Percentiles rank a stretch among this genome's conserved stretches.
phyloP scores from a whole-genome alignment of 1,140 invertebrate genomes.

The Pseudomyrmex concolor region DNA sequence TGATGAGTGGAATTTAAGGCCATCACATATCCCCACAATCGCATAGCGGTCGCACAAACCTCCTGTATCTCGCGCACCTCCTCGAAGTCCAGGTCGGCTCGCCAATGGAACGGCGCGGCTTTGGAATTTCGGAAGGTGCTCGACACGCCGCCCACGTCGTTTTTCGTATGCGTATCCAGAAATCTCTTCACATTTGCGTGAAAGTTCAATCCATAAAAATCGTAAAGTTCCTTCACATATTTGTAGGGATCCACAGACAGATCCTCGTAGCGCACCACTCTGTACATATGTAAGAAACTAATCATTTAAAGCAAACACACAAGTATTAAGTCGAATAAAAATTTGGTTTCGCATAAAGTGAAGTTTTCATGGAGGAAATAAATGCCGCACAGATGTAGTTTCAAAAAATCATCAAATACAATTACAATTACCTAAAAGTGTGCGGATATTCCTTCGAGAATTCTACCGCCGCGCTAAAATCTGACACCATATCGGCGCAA shows the following conservation, averaged over 20 bases:
- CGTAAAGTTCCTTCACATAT: constrained; percentile 89
- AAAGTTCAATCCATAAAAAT: constrained; percentile 91
- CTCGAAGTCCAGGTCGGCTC: constrained; percentile 89
- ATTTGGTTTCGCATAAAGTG: not conserved
- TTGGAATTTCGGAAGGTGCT: constrained; percentile 94
- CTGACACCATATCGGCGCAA: constrained; percentile 93
- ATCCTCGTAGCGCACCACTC: constrained; percentile 94
- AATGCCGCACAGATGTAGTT: not conserved
- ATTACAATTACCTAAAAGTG: constrained; percentile 88
- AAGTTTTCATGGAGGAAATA: not conserved
- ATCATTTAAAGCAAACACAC: not conserved
- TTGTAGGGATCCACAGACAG: constrained; percentile 91
- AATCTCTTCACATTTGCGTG: constrained; percentile 90
- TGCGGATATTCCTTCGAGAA: constrained; percentile 89
- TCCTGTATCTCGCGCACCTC: constrained; percentile 89
- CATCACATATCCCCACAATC: constrained; percentile 91
- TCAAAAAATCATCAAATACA: not conserved
- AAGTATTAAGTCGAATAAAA: not conserved
- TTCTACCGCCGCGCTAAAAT: constrained; percentile 90
- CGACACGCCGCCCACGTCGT: constrained; percentile 91
- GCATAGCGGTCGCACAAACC: constrained; percentile 90
- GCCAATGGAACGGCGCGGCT: constrained; percentile 94
- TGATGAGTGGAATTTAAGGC: constrained; percentile 86
- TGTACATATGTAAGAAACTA: constrained; percentile 76
- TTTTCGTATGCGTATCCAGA: constrained; percentile 92